Conservation (phyloP, 2,888 invertebrate genomes). For the Eledone cirrhosa region DNA sequence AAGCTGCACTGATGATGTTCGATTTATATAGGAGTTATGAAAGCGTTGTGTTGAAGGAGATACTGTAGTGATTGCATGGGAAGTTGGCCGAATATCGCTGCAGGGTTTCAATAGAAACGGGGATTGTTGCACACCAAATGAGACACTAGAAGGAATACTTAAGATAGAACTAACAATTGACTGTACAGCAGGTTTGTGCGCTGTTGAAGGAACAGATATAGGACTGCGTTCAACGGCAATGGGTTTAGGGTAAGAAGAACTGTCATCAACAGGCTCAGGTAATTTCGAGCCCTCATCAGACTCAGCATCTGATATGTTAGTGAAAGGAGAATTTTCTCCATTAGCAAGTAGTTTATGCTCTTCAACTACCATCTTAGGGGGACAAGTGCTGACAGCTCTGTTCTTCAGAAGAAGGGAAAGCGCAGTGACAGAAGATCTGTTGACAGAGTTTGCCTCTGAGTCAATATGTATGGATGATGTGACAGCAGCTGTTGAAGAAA, state of each 20-base stretch:
- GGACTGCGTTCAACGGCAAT: constrained; percentile 13
- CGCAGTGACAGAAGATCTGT: constrained; percentile 56
- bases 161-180: constrained; percentile 34
- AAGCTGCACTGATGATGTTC: background rate
- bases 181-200: constrained; percentile 1
- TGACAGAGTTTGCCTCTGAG: constrained; percentile 32
- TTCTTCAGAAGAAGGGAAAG: constrained; percentile 55
- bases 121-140: constrained; percentile 25
- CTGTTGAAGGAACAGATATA: constrained; percentile 8
- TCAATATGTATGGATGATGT: constrained; percentile 21
- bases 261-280: background rate
- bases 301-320: constrained; percentile 25
- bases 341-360: background rate
- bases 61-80: constrained; percentile 14
- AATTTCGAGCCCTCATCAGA: constrained; percentile 19
- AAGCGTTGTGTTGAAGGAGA: constrained; percentile 15
- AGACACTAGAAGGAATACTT: constrained; percentile 33
- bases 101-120: constrained; percentile 3
- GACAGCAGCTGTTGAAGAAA: constrained; percentile 15
- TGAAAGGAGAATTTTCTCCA: constrained; percentile 15
- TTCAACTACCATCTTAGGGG: background rate
- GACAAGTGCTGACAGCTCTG: constrained; percentile 39
- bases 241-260: background rate
- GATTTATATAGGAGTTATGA: constrained; percentile 26
- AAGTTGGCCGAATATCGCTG: background rate